Percentiles rank a stretch among this genome's conserved stretches.
Conservation (phyloP, 2,113 vertebrate genomes). For the Zeus faber region DNA sequence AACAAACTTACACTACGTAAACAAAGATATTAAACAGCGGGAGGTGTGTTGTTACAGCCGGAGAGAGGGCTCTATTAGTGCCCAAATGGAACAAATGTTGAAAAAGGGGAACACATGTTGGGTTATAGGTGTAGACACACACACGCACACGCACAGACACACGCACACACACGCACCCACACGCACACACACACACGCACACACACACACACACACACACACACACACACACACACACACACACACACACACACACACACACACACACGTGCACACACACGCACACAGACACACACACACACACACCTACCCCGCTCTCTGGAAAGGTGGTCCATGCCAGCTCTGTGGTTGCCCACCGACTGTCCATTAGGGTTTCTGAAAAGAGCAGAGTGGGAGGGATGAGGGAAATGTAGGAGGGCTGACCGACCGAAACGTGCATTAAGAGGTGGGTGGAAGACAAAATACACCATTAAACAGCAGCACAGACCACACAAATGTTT, state of each 20-base stretch:
- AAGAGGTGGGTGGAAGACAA: background rate
- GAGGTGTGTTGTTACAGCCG: conserved; percentile 56
- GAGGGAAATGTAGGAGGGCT: conserved; percentile 50
- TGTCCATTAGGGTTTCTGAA: conserved; percentile 98
- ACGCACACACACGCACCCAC: conserved; percentile 7
- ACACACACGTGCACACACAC: conserved; percentile 25
- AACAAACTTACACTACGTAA: conserved; percentile 59
- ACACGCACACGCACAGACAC: background rate
- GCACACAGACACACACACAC: conserved; percentile 15
- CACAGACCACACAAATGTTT: conserved; percentile 21
- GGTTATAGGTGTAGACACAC: background rate
- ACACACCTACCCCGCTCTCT: conserved; percentile 82
- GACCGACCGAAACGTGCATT: conserved; percentile 25
- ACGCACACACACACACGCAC: conserved; percentile 6
- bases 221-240: conserved; percentile 1
- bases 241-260: conserved; percentile 13
- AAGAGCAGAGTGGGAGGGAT: no score
- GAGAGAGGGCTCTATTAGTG: conserved; percentile 60
- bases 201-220: conserved; percentile 4
- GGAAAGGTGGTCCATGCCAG: conserved; percentile 96
- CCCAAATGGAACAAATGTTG: conserved; percentile 69
- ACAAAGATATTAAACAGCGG: conserved; percentile 71
- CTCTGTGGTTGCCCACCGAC: conserved; percentile 96
- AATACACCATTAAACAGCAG: conserved; percentile 23
- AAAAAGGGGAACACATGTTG: conserved; percentile 7